A percentile compares a stretch with the other conserved stretches of the same genome.
Conservation (phyloP, 2,888 invertebrate genomes). For the Cosmia pyralina region DNA sequence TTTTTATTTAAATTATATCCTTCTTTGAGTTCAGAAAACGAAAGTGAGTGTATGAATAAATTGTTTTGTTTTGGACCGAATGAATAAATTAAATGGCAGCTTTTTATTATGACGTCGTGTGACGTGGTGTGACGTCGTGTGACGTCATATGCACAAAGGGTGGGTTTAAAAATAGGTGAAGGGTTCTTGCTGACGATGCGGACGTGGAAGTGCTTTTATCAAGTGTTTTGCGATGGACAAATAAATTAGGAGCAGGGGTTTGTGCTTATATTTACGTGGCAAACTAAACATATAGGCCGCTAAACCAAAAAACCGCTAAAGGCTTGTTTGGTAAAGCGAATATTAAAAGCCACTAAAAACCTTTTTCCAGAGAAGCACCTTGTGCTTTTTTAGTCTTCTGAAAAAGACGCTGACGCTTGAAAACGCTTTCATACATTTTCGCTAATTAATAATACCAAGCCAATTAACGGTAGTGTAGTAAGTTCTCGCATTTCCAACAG, state of each 20-base stretch:
- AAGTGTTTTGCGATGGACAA: constrained; percentile 30
- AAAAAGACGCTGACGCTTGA: not conserved
- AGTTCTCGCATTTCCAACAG: constrained; percentile 1
- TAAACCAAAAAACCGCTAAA: no score
- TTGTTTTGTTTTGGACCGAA: constrained; percentile 41
- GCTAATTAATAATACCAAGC: constrained; percentile 7
- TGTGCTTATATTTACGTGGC: not conserved
- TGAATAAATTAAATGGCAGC: constrained; percentile 42
- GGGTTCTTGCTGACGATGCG: constrained; percentile 30
- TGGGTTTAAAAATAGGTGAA: constrained; percentile 56
- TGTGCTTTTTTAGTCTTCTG: not conserved
- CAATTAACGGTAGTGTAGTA: constrained; percentile 1
- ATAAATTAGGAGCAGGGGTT: constrained; percentile 13
- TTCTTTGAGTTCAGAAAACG: constrained; percentile 13
- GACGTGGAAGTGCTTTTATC: constrained; percentile 25
- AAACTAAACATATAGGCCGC: not conserved
- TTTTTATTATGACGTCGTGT: constrained; percentile 48
- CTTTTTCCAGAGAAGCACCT: not conserved
- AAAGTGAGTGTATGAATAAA: constrained; percentile 23
- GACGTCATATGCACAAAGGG: constrained; percentile 56
- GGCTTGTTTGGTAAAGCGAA: not conserved
- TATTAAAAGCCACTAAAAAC: not conserved
- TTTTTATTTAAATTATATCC: constrained; percentile 28
- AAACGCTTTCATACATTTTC: not conserved
- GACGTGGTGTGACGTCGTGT: constrained; percentile 43